phyloP scores from a whole-genome alignment of 2,113 vertebrate genomes.

The Prionailurus bengalensis region DNA sequence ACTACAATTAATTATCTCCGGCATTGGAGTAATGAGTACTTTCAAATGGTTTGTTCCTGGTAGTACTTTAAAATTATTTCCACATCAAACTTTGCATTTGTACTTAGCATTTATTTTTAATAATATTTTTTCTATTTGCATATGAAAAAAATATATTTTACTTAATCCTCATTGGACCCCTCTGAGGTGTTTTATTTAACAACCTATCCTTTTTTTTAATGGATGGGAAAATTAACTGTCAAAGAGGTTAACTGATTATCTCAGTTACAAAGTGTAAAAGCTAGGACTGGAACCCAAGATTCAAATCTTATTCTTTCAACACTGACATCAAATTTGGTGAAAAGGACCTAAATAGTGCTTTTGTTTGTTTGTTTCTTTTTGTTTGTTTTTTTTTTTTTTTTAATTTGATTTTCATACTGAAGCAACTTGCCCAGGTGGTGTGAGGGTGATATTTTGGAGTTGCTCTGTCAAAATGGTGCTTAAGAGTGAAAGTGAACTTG shows the following conservation, averaged over 20 bases:
- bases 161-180: not conserved
- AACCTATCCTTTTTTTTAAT: not conserved
- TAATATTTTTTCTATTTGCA: not conserved
- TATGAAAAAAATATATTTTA: not conserved
- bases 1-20: not conserved
- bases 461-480: not conserved
- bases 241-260: not conserved
- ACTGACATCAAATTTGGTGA: not conserved
- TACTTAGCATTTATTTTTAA: not conserved
- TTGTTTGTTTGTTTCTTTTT: not conserved
- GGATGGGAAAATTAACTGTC: not conserved
- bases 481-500: not conserved
- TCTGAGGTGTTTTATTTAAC: not conserved
- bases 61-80: not conserved
- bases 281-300: not conserved
- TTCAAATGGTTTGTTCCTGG: not conserved
- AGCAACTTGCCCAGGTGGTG: not conserved
- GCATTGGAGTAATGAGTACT: not conserved
- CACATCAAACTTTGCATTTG: not conserved
- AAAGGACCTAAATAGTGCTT: not conserved
- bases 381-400: not conserved
- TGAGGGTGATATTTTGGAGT: not conserved
- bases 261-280: conserved; percentile 9
- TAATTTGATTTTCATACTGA: not conserved
- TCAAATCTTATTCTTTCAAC: not conserved